A percentile compares a stretch with the other conserved stretches of the same genome.
phyloP scores from a whole-genome alignment of 2,888 invertebrate genomes.

The Nomada lathburiana region DNA sequence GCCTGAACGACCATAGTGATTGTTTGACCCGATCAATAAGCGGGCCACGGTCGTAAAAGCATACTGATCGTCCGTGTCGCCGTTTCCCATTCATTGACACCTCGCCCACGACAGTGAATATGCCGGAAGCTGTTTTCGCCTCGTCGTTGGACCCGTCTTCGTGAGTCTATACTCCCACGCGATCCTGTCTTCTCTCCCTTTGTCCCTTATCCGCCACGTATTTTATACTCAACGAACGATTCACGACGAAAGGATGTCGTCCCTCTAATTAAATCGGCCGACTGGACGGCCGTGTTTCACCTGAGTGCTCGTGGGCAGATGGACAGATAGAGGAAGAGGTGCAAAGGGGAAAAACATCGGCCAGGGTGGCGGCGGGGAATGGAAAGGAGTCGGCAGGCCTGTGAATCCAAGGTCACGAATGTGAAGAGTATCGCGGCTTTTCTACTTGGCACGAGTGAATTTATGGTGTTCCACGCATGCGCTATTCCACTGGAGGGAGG shows the following conservation, averaged over 20 bases:
- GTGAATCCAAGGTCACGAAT: constrained; percentile 80
- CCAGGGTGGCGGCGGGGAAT: background rate
- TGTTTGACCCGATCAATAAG: background rate
- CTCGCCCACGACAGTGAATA: constrained; percentile 20
- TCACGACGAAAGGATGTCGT: constrained; percentile 39
- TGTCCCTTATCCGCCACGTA: background rate
- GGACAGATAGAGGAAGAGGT: constrained; percentile 43
- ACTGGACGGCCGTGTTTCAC: constrained; percentile 73
- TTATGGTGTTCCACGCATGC: constrained; percentile 55
- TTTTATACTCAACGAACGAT: constrained; percentile 21
- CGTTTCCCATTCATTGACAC: constrained; percentile 25
- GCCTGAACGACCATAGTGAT: background rate
- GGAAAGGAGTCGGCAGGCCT: constrained; percentile 46
- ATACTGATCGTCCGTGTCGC: background rate
- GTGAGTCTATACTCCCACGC: background rate
- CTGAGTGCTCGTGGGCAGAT: constrained; percentile 56
- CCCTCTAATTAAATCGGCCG: constrained; percentile 80
- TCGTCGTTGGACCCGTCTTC: no score
- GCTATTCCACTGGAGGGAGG: constrained; percentile 45
- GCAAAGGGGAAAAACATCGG: constrained; percentile 15
- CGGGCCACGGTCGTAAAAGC: constrained; percentile 3
- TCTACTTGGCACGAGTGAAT: constrained; percentile 55
- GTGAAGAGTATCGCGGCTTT: constrained; percentile 78
- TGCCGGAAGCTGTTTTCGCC: constrained; percentile 26
- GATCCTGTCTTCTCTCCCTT: background rate